Percentiles rank a stretch among this genome's conserved stretches.
Evolutionary conservation across 2,113 vertebrate genomes (phyloP).

Genomic region (Taxidea taxus): DNA sequence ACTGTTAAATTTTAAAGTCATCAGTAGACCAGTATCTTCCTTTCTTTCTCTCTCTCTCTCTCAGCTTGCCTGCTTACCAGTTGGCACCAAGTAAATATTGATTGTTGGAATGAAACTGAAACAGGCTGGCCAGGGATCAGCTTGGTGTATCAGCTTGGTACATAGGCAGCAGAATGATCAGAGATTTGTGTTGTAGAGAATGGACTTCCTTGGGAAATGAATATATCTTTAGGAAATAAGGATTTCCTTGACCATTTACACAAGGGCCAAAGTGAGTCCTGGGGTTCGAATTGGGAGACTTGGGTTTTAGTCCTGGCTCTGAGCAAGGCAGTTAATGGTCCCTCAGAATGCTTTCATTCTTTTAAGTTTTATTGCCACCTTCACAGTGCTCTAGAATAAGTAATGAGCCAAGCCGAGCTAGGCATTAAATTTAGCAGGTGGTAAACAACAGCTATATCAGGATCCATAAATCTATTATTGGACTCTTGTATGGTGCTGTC

Average conservation of each 20-base stretch:
- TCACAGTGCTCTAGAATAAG: conserved; percentile 3
- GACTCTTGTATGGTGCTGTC: background rate
- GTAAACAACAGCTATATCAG: background rate
- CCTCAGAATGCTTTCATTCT: background rate
- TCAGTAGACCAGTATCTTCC: background rate
- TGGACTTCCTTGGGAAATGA: background rate
- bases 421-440: background rate
- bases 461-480: background rate
- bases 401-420: background rate
- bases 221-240: background rate
- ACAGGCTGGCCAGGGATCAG: background rate
- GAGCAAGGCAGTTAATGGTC: background rate
- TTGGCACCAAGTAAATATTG: background rate
- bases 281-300: background rate
- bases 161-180: background rate
- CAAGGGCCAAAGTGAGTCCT: background rate
- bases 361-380: background rate
- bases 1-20: background rate
- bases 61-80: background rate
- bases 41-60: background rate
- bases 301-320: background rate
- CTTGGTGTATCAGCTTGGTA: background rate
- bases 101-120: background rate
- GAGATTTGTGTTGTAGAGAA: background rate
- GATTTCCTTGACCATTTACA: background rate